phyloP scores from a whole-genome alignment of 2,888 invertebrate species.

The Campoplex capitator region DNA sequence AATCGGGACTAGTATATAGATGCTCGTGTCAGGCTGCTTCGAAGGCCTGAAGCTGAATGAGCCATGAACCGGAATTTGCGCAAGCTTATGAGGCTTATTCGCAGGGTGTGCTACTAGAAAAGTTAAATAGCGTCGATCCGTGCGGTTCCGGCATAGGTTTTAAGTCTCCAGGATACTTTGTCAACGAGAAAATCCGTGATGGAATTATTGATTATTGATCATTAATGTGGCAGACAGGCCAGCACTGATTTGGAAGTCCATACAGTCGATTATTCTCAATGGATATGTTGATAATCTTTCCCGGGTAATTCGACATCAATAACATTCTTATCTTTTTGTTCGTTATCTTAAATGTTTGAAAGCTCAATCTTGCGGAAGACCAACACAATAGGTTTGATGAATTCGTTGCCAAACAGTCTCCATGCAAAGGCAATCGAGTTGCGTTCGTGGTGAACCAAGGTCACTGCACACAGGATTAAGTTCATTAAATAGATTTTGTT shows the following conservation, averaged over 20 bases:
- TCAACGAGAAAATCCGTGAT: background rate
- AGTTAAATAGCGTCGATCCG: background rate
- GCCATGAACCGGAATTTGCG: background rate
- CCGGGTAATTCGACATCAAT: background rate
- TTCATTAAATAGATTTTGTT: background rate
- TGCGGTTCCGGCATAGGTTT: background rate
- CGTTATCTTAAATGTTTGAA: background rate
- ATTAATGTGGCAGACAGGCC: background rate
- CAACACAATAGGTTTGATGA: background rate
- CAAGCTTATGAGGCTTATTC: background rate
- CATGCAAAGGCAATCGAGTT: background rate
- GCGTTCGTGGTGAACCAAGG: background rate
- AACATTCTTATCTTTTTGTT: background rate
- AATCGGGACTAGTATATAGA: background rate
- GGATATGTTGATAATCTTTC: background rate
- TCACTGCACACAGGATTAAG: background rate
- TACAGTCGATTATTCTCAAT: background rate
- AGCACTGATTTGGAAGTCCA: background rate
- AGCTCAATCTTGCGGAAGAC: background rate
- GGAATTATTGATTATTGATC: conserved; percentile 4
- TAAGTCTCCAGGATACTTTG: background rate
- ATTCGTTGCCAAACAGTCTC: background rate
- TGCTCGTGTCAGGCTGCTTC: background rate
- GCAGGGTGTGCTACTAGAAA: background rate
- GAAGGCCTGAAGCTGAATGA: background rate